Evolutionary conservation across 2,113 vertebrate genomes (phyloP), one percentile per base, ranked within the genome.

Genomic region (Crotalus viridis): DNA sequence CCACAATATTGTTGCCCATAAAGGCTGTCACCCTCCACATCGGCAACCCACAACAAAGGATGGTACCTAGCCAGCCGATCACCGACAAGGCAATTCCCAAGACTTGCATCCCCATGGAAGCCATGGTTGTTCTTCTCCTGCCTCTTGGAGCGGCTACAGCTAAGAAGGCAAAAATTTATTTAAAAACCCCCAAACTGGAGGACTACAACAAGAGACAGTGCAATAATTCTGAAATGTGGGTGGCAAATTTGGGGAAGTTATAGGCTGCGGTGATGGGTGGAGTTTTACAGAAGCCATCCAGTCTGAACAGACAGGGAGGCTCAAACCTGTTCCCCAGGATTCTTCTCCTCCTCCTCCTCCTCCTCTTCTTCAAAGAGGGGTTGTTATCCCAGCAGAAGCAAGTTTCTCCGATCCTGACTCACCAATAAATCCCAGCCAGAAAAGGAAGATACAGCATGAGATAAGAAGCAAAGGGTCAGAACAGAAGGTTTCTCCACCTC

Each of bases 21-120:
- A 99, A 99, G 92, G 98, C 98, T 0, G 98, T 98, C 96, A 98
- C 99, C 0, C 96, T 97, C 99, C 99, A 99, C 98, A 99, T 98
- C 93, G 99, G 99, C 94, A 99, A 90, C 0, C 98, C 87, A 0
- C 98, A 99, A 96, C 97, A 97, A 48, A 98, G 91, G 43, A 99
- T 97, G 93, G 97, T 94, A 0, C 98, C 98, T 90, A 98, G 28
- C 98, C 99, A 99, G 91, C 99, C 99, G 86, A 99, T 94, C 89
- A 99, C 97, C 0, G 98, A 98, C 88, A 99, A 97, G 28, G 97
- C 96, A 0, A 99, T 98, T 90, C 98, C 98, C 94, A 99, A 55
- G 95, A 99, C 97, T 96, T 99, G 99, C 7, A 99, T 98, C 51
- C 98, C 98, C 97, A 98, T 95, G 2, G 98, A 98, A 24, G 98